Percentiles rank a stretch among this genome's conserved stretches.
These are phyloP conservation scores for Pandion haliaetus DNA, from an alignment of 2,113 vertebrate species.

Conservation along the genomic window DNA sequence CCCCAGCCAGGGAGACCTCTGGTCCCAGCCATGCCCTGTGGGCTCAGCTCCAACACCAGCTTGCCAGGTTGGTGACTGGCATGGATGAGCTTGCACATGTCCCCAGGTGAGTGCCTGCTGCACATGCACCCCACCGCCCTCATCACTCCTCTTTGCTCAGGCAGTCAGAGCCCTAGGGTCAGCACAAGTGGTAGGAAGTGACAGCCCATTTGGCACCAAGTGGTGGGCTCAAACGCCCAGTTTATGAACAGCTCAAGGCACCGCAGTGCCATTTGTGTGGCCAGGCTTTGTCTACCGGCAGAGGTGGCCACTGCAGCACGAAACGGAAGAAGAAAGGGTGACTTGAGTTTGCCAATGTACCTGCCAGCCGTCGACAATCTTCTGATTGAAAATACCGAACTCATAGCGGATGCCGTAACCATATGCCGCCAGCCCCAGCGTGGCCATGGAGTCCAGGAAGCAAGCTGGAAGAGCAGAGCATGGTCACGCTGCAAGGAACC, in stretches of 20 bases:
- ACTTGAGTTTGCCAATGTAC: slow-evolving; percentile 43
- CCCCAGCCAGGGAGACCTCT: background rate
- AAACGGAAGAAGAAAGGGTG: background rate
- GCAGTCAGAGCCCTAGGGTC: background rate
- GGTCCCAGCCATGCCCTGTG: background rate
- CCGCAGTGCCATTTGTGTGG: background rate
- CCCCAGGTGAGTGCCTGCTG: background rate
- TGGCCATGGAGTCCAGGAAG: slow-evolving; percentile 90
- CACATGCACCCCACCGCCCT: background rate
- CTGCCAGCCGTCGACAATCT: slow-evolving; percentile 86
- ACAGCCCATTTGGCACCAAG: background rate
- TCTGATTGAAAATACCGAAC: slow-evolving; percentile 94
- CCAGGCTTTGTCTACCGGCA: background rate
- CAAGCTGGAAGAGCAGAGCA: slow-evolving; percentile 77
- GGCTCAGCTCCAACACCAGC: background rate
- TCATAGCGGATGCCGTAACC: slow-evolving; percentile 91
- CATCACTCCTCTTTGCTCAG: background rate
- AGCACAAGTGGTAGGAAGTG: background rate
- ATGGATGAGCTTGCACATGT: accelerated
- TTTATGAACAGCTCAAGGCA: background rate
- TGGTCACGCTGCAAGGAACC: background rate
- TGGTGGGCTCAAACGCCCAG: background rate
- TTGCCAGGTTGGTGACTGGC: background rate
- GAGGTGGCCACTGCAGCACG: background rate
- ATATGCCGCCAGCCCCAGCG: slow-evolving; percentile 83